A percentile compares a stretch with the other conserved stretches of the same genome.
Evolutionary conservation across 2,888 invertebrate genomes (phyloP).

Genomic region (Microdon myrmicae): DNA sequence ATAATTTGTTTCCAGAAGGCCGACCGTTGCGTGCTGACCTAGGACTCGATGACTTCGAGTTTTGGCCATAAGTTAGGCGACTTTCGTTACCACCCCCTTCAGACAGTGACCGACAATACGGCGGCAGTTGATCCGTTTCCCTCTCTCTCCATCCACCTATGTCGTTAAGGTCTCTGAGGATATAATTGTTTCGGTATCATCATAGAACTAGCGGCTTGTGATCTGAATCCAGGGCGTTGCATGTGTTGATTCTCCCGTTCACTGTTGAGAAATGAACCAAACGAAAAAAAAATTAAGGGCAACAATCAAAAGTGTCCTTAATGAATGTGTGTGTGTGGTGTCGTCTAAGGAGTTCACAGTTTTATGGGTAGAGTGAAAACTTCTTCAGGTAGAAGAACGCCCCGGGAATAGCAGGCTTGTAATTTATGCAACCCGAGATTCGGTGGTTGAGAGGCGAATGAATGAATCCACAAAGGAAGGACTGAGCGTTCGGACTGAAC

Average conservation of each 20-base stretch:
- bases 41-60: constrained; percentile 19
- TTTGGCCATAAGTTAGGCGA: constrained; percentile 45
- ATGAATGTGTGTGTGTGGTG: constrained; percentile 51
- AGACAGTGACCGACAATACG: constrained; percentile 18
- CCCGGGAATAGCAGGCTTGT: no score
- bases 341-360: constrained; percentile 47
- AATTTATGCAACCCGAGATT: no score
- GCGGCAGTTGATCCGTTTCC: neutral
- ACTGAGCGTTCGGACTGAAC: no score
- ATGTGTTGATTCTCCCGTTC: constrained; percentile 25
- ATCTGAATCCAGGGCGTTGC: constrained; percentile 32
- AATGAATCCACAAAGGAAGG: no score
- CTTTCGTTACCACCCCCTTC: constrained; percentile 46
- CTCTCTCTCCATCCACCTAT: constrained; percentile 2
- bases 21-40: constrained; percentile 44
- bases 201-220: constrained; percentile 38
- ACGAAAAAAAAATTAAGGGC: constrained; percentile 20
- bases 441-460: no score
- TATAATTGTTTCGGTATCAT: constrained; percentile 51
- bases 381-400: no score
- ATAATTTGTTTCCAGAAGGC: constrained; percentile 60
- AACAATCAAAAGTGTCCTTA: constrained; percentile 46
- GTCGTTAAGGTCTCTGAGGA: constrained; percentile 11
- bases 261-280: neutral
- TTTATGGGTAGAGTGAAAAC: no score